A percentile compares a stretch with the other conserved stretches of the same genome.
Conservation (phyloP, 2,113 vertebrate genomes). For the Labeo catla region DNA sequence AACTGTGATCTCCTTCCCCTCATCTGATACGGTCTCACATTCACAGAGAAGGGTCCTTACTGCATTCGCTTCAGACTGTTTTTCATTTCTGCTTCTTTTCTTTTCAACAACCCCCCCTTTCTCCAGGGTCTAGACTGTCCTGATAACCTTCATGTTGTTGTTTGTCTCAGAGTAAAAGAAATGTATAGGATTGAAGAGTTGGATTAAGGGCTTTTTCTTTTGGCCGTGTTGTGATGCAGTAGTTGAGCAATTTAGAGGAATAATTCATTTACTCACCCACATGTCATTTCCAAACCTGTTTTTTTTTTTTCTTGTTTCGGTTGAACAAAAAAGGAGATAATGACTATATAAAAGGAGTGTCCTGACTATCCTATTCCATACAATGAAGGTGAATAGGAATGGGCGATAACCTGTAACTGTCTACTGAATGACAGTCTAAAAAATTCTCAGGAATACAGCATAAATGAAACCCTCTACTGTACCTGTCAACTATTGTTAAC, state of each 20-base stretch:
- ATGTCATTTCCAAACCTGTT: not conserved
- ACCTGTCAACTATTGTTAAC: not conserved
- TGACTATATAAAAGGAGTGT: not conserved
- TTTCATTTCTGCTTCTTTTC: not conserved
- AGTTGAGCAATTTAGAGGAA: not conserved
- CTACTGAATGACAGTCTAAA: too few relatives aligned
- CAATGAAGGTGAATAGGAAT: not conserved
- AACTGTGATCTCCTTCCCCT: slow-evolving; percentile 62
- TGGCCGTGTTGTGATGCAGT: not conserved
- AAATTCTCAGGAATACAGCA: too few relatives aligned
- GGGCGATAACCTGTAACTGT: too few relatives aligned
- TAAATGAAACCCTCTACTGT: too few relatives aligned
- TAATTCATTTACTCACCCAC: not conserved
- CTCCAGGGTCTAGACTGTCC: not conserved
- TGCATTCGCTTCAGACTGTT: not conserved
- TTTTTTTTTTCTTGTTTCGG: not conserved
- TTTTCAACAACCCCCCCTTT: not conserved
- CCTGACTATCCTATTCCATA: not conserved
- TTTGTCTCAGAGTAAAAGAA: slow-evolving; percentile 17
- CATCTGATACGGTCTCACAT: slow-evolving; percentile 22
- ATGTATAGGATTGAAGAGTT: not conserved
- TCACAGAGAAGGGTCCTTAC: slow-evolving; percentile 18
- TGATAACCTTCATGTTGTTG: not conserved
- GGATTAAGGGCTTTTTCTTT: not conserved
- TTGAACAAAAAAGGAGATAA: not conserved